Percentiles rank a stretch among this genome's conserved stretches.
Conservation (phyloP, 2,113 vertebrate genomes). For the Heterocephalus glaber region DNA sequence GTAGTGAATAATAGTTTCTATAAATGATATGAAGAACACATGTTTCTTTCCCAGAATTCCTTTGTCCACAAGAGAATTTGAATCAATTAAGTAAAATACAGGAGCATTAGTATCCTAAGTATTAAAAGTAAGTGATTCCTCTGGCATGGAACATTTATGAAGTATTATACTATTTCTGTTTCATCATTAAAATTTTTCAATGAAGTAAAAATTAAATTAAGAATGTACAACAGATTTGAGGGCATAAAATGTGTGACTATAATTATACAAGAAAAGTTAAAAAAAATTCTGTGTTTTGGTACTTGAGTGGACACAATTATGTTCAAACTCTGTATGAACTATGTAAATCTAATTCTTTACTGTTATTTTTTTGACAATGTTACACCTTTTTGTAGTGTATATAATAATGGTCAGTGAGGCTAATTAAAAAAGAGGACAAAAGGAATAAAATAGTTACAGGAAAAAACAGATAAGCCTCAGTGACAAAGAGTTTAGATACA, state of each 20-base stretch:
- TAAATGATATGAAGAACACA: neutral
- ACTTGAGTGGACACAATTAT: neutral
- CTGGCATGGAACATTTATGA: neutral
- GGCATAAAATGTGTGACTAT: neutral
- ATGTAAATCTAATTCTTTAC: neutral
- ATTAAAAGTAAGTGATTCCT: neutral
- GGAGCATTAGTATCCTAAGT: neutral
- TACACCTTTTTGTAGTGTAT: neutral
- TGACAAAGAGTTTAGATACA: neutral
- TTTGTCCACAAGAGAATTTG: neutral
- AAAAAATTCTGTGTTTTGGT: neutral
- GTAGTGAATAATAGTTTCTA: neutral
- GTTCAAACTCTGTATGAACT: neutral
- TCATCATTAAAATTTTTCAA: neutral
- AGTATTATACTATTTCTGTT: neutral
- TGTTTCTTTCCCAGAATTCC: neutral
- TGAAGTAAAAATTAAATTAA: neutral
- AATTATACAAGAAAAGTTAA: neutral
- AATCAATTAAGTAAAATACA: slow-evolving; percentile 28
- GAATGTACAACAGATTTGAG: neutral
- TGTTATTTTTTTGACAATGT: neutral
- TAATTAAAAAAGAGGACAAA: neutral
- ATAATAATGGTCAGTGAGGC: neutral
- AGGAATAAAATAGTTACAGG: neutral
- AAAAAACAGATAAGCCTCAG: neutral